A percentile compares a stretch with the other conserved stretches of the same genome.
Conservation (phyloP, 2,113 vertebrate genomes). For the Tringa solitaria region DNA sequence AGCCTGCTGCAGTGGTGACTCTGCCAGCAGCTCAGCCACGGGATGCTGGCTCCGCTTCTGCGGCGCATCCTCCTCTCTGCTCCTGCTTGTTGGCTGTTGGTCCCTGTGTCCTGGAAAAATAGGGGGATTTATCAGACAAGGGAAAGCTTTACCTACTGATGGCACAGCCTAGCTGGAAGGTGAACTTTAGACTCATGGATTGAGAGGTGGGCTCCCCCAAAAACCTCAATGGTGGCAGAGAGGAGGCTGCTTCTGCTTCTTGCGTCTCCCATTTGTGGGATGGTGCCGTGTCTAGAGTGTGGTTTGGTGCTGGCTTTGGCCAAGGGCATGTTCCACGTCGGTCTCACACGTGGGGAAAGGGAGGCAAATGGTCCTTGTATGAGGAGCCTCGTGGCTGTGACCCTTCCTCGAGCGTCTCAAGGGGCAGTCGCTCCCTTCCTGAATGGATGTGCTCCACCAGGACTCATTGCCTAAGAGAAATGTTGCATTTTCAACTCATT, state of each 20-base stretch:
- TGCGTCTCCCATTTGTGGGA: rapidly evolving
- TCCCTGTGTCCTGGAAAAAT: neutral
- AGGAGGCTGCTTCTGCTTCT: neutral
- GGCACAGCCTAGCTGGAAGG: neutral
- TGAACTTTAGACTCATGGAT: rapidly evolving
- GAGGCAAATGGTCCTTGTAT: rapidly evolving
- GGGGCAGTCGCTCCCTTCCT: neutral
- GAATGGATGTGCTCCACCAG: rapidly evolving
- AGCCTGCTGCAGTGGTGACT: neutral
- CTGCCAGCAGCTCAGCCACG: neutral
- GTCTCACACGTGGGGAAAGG: rapidly evolving
- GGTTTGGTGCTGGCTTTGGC: neutral
- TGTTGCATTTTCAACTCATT: rapidly evolving
- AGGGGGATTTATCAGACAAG: too few species aligned
- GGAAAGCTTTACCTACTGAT: neutral
- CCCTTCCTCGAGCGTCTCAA: neutral
- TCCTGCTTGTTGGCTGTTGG: neutral
- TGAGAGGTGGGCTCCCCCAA: neutral
- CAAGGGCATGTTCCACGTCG: rapidly evolving
- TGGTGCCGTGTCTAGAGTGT: neutral
- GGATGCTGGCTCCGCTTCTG: neutral
- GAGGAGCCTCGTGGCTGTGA: neutral
- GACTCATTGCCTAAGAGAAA: neutral
- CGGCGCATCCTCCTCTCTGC: neutral
- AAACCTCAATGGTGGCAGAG: rapidly evolving